Base-by-base conservation (phyloP, 2,113 vertebrate species). In the Nycticryphes semicollaris region DNA sequence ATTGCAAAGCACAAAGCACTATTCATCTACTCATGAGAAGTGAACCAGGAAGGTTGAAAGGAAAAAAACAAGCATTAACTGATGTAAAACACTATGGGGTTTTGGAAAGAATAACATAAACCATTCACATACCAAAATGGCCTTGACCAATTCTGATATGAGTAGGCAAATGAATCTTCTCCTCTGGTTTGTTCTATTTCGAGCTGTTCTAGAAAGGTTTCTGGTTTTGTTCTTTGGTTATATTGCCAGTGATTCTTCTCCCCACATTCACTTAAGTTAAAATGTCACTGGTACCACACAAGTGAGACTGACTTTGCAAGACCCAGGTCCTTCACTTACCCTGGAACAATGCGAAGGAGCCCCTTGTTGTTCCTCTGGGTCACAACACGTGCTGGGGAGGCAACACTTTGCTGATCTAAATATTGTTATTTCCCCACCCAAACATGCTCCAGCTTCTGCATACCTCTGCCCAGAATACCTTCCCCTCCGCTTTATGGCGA, bases 331-430 rank as follows among this genome's bases (percentile, higher is more conserved):
- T 39, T 66, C 21, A 9, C 20, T 8, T 14, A 28, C 8, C 10
- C 37, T 11, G 35, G 14, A 60, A 60, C 24, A 15, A n/a, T 9
- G 22, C 1, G 3, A 41, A 53, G n/a, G 3, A 45, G 12, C 14
- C 25, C 45, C n/a, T 30, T 1, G 3, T 8, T 47, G 67, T 37
- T 53, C 2, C 25, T 0, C 1, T 7, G 54, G 33, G 43, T 37
- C n/a, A 30, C 1, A 2, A 10, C 4, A 31, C 1, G 12, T 43
- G 9, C 1, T 43, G 60, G 30, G 62, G n/a, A 60, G 39, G 45
- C n/a, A 53, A 53, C 5, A 28, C 20, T 28, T 64, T 2, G 5
- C 41, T 28, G 35, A 21, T 35, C 31, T 60, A 15, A 25, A 47
- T 57, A 22, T 5, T 37, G 47, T 16, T 24, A 4, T 54, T 69